A percentile compares a stretch with the other conserved stretches of the same genome.
phyloP scores from a whole-genome alignment of 2,888 invertebrate genomes.

The Spodoptera exigua region DNA sequence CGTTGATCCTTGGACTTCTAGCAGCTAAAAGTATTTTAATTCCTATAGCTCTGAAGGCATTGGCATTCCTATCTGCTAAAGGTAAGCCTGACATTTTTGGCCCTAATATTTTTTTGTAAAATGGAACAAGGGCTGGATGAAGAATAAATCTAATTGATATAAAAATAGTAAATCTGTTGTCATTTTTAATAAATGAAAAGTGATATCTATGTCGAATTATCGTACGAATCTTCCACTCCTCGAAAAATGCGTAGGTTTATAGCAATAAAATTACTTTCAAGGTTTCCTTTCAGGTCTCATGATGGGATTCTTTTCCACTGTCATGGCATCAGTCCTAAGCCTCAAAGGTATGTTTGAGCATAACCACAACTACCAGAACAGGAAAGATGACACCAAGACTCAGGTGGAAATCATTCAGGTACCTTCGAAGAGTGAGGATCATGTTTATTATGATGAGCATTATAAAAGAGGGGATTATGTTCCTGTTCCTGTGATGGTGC shows the following conservation, averaged over 20 bases:
- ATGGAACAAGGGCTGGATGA: too few species aligned
- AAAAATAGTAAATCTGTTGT: too few species aligned
- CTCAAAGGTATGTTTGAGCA: conserved; percentile 87
- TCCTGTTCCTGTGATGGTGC: conserved; percentile 46
- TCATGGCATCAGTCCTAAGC: conserved; percentile 90
- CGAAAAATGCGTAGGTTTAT: too few species aligned
- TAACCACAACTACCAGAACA: conserved; percentile 74
- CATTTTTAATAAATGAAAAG: too few species aligned
- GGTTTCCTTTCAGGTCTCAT: conserved; percentile 73
- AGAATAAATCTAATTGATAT: too few species aligned
- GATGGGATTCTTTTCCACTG: conserved; percentile 84
- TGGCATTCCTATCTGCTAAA: conserved; percentile 91
- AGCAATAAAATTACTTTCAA: not conserved
- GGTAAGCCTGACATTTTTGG: conserved; percentile 63
- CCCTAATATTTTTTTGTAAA: too few species aligned
- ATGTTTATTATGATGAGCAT: conserved; percentile 81
- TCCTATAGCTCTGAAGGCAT: conserved; percentile 91
- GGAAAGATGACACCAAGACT: conserved; percentile 79
- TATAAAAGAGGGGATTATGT: conserved; percentile 71
- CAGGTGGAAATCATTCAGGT: conserved; percentile 82
- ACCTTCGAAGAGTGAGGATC: conserved; percentile 77
- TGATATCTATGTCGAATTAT: too few species aligned
- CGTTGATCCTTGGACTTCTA: conserved; percentile 90
- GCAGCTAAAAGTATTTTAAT: conserved; percentile 91
- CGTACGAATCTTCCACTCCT: too few species aligned